Evolutionary conservation across 2,113 vertebrate species (phyloP).

Genomic region (Psophia crepitans): DNA sequence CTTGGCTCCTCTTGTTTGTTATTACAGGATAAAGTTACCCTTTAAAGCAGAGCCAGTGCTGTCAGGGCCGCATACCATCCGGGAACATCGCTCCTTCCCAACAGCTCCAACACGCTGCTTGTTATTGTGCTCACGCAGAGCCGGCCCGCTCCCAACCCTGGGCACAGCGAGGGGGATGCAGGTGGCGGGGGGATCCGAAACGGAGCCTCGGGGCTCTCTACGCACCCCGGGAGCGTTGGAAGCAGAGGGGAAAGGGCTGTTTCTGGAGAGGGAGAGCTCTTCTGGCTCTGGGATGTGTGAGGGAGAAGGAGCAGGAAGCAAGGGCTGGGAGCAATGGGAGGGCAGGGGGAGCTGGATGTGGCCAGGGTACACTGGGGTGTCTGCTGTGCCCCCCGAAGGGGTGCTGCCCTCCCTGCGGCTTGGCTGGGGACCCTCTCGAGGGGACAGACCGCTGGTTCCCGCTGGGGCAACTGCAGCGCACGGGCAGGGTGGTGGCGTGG

Average conservation of each 20-base stretch:
- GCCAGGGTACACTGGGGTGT: background rate
- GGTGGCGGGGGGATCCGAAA: background rate
- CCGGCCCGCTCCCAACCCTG: background rate
- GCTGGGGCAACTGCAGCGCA: too few relatives aligned
- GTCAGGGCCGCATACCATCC: conserved; percentile 23
- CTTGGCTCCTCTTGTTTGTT: conserved; percentile 51
- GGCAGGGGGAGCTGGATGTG: background rate
- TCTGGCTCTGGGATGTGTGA: background rate
- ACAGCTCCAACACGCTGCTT: background rate
- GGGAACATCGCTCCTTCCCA: conserved; percentile 14
- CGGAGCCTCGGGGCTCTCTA: background rate
- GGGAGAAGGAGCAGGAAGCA: background rate
- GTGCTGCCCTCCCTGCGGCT: background rate
- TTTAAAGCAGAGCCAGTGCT: conserved; percentile 55
- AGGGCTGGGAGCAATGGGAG: background rate
- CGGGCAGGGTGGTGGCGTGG: rapidly evolving
- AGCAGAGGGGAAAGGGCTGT: background rate
- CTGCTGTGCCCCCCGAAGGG: background rate
- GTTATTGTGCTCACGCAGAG: background rate
- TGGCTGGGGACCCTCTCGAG: background rate
- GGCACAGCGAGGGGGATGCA: background rate
- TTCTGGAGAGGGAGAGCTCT: background rate
- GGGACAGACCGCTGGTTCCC: background rate
- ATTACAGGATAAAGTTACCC: conserved; percentile 53
- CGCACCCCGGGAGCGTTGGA: background rate